phyloP scores from a whole-genome alignment of 2,888 invertebrate species.

The Trichacis sp. region DNA sequence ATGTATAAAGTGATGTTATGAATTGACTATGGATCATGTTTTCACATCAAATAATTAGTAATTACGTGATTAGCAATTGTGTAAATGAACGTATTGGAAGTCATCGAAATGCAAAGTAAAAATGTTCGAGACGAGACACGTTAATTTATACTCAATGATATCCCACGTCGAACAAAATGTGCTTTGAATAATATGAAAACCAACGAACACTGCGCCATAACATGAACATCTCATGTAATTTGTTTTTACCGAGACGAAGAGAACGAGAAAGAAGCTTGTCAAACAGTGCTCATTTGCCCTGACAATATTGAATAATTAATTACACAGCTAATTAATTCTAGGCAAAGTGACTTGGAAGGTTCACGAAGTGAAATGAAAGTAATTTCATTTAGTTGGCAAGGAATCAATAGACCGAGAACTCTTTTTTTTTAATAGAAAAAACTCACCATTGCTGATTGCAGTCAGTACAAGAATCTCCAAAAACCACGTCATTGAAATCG shows the following conservation, averaged over 20 bases:
- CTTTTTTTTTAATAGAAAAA: neutral
- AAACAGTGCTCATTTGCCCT: neutral
- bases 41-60: no score
- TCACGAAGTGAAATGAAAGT: neutral
- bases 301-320: slow-evolving; percentile 1
- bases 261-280: neutral
- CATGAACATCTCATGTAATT: neutral
- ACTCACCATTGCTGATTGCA: slow-evolving; percentile 34
- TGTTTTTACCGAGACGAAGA: neutral
- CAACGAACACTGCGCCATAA: neutral
- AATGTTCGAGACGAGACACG: slow-evolving; percentile 2
- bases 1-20: no score
- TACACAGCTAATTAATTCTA: neutral
- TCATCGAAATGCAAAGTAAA: slow-evolving; percentile 3
- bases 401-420: neutral
- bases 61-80: no score
- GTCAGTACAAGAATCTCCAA: slow-evolving; percentile 31
- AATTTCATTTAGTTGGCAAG: neutral
- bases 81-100: neutral
- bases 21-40: no score
- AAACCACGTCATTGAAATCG: slow-evolving; percentile 36
- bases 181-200: neutral
- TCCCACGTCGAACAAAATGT: neutral
- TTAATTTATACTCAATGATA: neutral
- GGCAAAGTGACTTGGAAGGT: neutral